Base-by-base conservation (phyloP, 1,140 invertebrate species). In the Bemisia tabaci region DNA sequence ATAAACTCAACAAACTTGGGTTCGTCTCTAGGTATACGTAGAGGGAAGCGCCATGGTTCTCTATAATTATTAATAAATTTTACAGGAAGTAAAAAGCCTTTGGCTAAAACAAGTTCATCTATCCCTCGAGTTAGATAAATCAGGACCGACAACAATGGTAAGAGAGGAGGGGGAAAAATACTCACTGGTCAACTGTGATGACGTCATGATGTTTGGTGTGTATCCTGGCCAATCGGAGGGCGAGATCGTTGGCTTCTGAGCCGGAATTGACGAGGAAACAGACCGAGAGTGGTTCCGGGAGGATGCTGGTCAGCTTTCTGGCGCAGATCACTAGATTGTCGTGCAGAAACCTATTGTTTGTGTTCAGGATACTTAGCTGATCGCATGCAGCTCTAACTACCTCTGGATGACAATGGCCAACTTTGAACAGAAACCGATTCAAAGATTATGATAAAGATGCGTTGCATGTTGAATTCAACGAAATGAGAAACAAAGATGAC, bases 211-310 rank as follows among this genome's bases (percentile, higher is more conserved):
- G 84, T 69, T 89, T 87, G 1, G 95, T 98, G 74, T 96, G 89
- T 60, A 92, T 85, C 66, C 89, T 82, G 1, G 95, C 93, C 60
- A 99, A 79, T 61, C 95, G 83, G 5, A 99, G 76, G 0, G 97
- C 97, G 69, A 99, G 80, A 79, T 99, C 97, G 80, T 99, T 99
- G 1, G 97, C 95, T 81, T 99, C 96, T 26, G 95, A 98, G n/a
- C 95, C 97, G 1, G 97, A 99, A 78, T 99, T 99, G 22, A 97
- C 94, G 72, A 98, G 92, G 79, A 92, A 98, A 74, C 95, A 96
- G 9, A 98, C 93, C 21, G 89, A 92, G n/a, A 93, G 77, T 48
- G 83, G 81, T 64, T 87, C 83, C 1, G 90, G 90, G 74, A 98
- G 82, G 22, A 93, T 88, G 61, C 83, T 83, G 2, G 90, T 85